Evolutionary conservation across 2,888 invertebrate genomes (phyloP).

Genomic region (Dicyrtomina minuta): DNA sequence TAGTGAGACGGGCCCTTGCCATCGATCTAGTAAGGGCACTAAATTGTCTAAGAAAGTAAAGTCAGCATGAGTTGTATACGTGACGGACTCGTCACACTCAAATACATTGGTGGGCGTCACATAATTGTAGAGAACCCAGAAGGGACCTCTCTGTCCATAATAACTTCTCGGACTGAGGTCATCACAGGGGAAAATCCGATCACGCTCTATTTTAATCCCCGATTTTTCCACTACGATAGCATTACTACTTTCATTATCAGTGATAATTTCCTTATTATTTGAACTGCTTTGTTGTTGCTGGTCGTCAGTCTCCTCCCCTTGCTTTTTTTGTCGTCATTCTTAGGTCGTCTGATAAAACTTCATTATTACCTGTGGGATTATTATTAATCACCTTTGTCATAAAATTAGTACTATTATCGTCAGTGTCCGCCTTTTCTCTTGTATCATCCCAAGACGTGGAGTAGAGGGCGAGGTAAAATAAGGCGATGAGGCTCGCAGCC

Average conservation of each 20-base stretch:
- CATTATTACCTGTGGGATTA: conserved; percentile 5
- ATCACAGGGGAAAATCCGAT: conserved; percentile 63
- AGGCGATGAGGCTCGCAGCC: conserved; percentile 47
- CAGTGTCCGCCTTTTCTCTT: conserved; percentile 18
- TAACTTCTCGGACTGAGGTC: conserved; percentile 65
- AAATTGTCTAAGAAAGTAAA: conserved; percentile 88
- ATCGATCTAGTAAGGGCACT: conserved; percentile 77
- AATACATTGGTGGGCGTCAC: conserved; percentile 69
- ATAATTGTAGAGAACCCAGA: conserved; percentile 87
- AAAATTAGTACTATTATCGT: conserved; percentile 15
- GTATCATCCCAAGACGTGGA: conserved; percentile 42
- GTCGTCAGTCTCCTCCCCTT: conserved; percentile 14
- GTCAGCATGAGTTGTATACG: conserved; percentile 89
- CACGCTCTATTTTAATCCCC: conserved; percentile 7
- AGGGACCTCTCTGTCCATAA: conserved; percentile 73
- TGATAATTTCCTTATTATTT: conserved; percentile 28
- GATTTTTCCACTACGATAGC: conserved; percentile 20
- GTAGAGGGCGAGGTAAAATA: conserved; percentile 51
- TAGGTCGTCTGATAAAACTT: not conserved
- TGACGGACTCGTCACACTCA: conserved; percentile 78
- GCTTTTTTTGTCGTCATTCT: not conserved
- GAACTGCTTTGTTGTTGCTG: conserved; percentile 19
- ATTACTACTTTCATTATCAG: conserved; percentile 27
- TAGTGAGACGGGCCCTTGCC: conserved; percentile 84
- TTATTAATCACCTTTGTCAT: no score